Percentiles rank a stretch among this genome's conserved stretches.
phyloP scores from a whole-genome alignment of 2,113 vertebrate species.

The Phrynocephalus versicolor region DNA sequence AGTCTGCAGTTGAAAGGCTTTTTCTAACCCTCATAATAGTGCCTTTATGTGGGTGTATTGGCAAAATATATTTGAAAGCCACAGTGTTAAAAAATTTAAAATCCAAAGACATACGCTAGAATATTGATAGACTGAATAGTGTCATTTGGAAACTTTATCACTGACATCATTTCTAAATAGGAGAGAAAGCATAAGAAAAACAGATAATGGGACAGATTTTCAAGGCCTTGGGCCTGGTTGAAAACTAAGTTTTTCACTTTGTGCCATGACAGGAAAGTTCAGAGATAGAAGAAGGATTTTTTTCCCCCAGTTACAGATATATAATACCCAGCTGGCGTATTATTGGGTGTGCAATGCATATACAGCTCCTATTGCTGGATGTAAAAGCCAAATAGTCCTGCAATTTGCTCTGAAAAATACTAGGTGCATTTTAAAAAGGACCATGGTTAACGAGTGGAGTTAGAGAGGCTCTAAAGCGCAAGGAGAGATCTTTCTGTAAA shows the following conservation, averaged over 20 bases:
- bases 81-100: conserved; percentile 55
- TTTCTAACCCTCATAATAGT: conserved; percentile 55
- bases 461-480: too few relatives aligned
- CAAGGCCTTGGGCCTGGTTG: too few relatives aligned
- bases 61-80: conserved; percentile 60
- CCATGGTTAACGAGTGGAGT: too few relatives aligned
- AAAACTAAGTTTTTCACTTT: neutral
- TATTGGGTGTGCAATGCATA: too few relatives aligned
- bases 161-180: conserved; percentile 18
- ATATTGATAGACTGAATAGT: conserved; percentile 42
- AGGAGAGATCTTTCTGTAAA: too few relatives aligned
- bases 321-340: too few relatives aligned
- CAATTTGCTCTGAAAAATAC: neutral
- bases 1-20: conserved; percentile 51
- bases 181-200: neutral
- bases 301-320: too few relatives aligned
- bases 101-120: conserved; percentile 1
- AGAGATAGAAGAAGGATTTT: too few relatives aligned
- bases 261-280: neutral
- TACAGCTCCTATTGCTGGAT: too few relatives aligned
- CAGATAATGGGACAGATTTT: conserved; percentile 8
- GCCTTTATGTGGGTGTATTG: conserved; percentile 53
- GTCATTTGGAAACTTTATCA: conserved; percentile 36
- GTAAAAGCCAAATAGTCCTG: neutral
- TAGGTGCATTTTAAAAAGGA: too few relatives aligned